Base-by-base conservation (phyloP, 2,888 invertebrate genomes). In the Caenorhabditis becei region DNA sequence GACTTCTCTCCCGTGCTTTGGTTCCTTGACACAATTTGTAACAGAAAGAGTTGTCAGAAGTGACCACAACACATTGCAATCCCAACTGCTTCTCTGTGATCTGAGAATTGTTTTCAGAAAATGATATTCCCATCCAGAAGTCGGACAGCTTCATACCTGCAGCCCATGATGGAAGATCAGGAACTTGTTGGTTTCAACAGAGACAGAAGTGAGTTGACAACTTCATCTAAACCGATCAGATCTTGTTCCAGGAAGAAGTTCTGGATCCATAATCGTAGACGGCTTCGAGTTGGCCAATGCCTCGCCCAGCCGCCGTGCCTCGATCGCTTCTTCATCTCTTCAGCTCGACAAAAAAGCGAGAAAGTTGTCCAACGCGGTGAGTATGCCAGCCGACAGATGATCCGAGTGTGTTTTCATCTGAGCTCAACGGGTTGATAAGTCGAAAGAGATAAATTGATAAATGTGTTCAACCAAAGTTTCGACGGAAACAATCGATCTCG, bases 101-200 rank as follows among this genome's bases (percentile, higher is more conserved):
- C n/a, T n/a, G n/a, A n/a, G n/a, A n/a, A n/a, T n/a, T n/a, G n/a
- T n/a, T n/a, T 70, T 51, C 66, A 79, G 78, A 79, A 79, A 24
- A 67, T 67, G 56, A 61, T 66, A 23, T 78, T 71, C 53, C 78
- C 70, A 5, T 80, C 80, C 24, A 41, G 80, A 61, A 70, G 51
- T 32, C 69, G 79, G 8, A 61, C 65, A 18, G 63, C 63, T 23
- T 56, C 75, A 2, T 65, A 63, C 20, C 35, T 80, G 23, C 80
- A 70, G 26, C 69, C 80, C n/a, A 80, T 80, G 75, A 23, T 65
- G 28, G 80, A 80, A 35, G 80, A 80, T 53, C 80, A 80, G 37
- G 80, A 80, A 66, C 54, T 71, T n/a, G 4, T 41, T 20, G 59
- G 54, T 47, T 70, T 75, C 41, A 67, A 69, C 56, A 62, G 63